phyloP scores from a whole-genome alignment of 35 echinoderm and acorn worm species.

The Ophioderma brevispina region DNA sequence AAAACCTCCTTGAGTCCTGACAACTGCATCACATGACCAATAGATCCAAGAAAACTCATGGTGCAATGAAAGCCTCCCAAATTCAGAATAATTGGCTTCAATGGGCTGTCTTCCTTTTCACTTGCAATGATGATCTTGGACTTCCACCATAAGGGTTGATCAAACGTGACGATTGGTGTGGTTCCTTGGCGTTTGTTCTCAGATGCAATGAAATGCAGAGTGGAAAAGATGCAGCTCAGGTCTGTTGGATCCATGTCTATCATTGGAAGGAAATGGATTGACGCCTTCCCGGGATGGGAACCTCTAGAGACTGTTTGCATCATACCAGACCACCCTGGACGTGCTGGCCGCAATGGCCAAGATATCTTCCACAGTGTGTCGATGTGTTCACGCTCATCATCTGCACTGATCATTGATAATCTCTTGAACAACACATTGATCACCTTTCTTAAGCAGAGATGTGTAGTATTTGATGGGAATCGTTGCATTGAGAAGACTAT shows the following conservation, averaged over 20 bases:
- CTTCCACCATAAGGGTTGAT: slow-evolving; percentile 55
- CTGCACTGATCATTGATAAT: neutral
- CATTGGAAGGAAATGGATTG: slow-evolving; percentile 43
- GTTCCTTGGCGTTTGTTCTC: neutral
- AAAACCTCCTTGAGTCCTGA: slow-evolving; percentile 61
- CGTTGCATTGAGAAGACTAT: neutral
- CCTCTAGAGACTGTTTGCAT: slow-evolving; percentile 45
- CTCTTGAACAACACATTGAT: neutral
- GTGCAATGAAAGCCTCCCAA: neutral
- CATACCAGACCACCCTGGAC: slow-evolving; percentile 61
- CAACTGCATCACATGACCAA: slow-evolving; percentile 51
- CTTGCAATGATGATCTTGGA: neutral
- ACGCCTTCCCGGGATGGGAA: slow-evolving; percentile 54
- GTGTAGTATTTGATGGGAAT: no score
- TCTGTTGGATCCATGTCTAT: slow-evolving; percentile 69
- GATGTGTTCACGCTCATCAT: neutral
- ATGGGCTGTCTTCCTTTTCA: neutral
- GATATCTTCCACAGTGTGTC: slow-evolving; percentile 42
- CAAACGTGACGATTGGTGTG: neutral
- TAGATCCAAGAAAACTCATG: slow-evolving; percentile 54
- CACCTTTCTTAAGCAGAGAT: no score
- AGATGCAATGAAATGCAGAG: neutral
- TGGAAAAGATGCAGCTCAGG: slow-evolving; percentile 54
- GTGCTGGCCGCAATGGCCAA: neutral
- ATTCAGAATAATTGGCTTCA: neutral